Evolutionary conservation across 2,113 vertebrate genomes (phyloP), one percentile per base, ranked within the genome.

Genomic region (Peromyscus leucopus): DNA sequence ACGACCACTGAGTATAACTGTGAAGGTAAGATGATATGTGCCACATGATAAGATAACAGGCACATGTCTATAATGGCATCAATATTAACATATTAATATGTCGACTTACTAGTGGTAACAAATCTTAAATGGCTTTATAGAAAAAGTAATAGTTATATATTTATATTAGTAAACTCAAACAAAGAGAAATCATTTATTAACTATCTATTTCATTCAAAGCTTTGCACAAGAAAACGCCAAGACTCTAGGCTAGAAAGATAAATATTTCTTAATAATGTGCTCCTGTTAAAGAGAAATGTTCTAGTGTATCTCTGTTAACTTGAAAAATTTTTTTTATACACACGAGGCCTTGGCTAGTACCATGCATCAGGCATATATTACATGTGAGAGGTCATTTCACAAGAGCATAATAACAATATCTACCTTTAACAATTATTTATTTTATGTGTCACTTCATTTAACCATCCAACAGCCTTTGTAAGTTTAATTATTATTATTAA

Each of bases 161-260:
- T 5, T 7, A 90, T 46, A 61, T 75, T 92, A 75, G 3, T 69
- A 72, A 72, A 86, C n/a, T 84, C 15, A 82, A 96, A 24, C 28
- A 82, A 97, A 55, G 17, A n/a, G 0, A n/a, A 92, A 78, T 93
- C 21, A 71, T 46, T 87, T 79, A 93, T 46, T 76, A 92, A 78
- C 4, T 89, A 91, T 2, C 13, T 90, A 57, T 71, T 91, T n/a
- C 39, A 75, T 86, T 8, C 22, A 90, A 84, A 87, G 21, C 94
- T 71, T 22, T 61, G 0, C 24, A 26, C 1, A 85, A 93, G 76
- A 16, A 42, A 89, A 39, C 7, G 2, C 36, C 3, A 65, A 51
- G 71, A 92, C 9, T 92, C 42, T 80, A 89, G 48, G 16, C 17
- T 67, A 78, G 12, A 89, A 12, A 89, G 7, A 94, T 19, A 9